A percentile compares a stretch with the other conserved stretches of the same genome.
Conservation (phyloP, 2,797 vertebrate species). For the Tachyglossus aculeatus region DNA sequence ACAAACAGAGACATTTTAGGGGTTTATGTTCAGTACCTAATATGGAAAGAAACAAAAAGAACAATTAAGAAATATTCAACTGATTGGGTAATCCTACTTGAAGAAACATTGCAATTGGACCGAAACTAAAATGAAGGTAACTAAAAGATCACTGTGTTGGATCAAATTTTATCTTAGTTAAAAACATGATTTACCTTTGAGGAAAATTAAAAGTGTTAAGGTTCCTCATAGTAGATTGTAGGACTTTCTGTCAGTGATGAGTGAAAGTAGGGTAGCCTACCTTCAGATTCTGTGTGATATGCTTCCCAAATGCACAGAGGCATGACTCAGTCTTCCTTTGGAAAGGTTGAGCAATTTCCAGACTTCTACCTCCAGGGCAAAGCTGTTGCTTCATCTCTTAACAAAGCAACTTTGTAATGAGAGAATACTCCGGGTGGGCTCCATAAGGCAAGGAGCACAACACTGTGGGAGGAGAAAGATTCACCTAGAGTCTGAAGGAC, state of each 20-base stretch:
- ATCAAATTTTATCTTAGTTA: no score
- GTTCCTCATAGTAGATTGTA: no score
- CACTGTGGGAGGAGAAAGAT: not conserved
- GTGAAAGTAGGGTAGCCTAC: no score
- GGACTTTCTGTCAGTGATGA: no score
- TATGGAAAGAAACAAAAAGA: no score
- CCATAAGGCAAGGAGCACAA: not conserved
- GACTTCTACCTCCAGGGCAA: not conserved
- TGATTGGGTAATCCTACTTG: not conserved
- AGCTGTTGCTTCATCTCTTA: not conserved
- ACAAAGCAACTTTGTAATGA: not conserved
- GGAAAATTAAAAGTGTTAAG: no score
- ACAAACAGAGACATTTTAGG: no score
- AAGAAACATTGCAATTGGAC: not conserved
- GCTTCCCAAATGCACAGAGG: not conserved
- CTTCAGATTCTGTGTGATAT: not conserved
- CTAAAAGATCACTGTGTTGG: no score
- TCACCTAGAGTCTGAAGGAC: not conserved
- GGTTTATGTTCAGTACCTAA: no score
- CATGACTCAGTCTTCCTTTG: not conserved
- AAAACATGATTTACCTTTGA: no score
- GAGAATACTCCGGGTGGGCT: not conserved
- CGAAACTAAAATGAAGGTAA: not conserved
- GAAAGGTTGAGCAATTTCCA: not conserved
- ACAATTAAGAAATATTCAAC: no score